Conservation (phyloP, 53 echinoderm and acorn worm species). For the Holothuria leucospilota region DNA sequence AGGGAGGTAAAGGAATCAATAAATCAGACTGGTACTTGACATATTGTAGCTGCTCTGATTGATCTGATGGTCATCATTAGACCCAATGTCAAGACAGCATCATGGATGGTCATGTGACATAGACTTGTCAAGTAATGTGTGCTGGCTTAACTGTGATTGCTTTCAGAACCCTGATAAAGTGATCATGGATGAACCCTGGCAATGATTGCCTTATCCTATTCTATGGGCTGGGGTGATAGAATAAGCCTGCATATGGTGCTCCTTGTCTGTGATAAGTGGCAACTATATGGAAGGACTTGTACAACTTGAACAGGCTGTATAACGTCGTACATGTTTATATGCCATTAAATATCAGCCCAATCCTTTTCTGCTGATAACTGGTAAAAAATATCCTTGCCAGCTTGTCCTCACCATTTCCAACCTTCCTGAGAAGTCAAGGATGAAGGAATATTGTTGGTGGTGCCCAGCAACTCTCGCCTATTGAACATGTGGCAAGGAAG, state of each 20-base stretch:
- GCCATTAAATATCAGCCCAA: too few species aligned
- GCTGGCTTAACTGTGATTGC: conserved; percentile 18
- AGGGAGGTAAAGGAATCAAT: background rate
- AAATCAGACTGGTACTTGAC: background rate
- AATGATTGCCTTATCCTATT: background rate
- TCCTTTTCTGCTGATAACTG: too few species aligned
- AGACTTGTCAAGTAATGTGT: too few species aligned
- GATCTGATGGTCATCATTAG: background rate
- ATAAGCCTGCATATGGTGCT: conserved; percentile 1
- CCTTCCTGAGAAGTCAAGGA: too few species aligned
- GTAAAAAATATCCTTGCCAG: too few species aligned
- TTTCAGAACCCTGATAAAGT: background rate
- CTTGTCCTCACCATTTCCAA: too few species aligned
- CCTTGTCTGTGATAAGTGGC: background rate
- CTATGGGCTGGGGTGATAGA: background rate
- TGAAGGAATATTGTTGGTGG: too few species aligned
- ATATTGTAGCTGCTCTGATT: background rate
- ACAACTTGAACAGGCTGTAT: too few species aligned
- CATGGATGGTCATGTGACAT: conserved; percentile 16
- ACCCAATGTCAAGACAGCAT: conserved; percentile 1
- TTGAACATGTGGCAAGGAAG: too few species aligned
- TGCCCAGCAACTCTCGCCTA: too few species aligned
- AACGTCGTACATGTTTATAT: too few species aligned
- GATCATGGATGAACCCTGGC: background rate
- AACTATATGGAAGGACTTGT: background rate